Base-by-base conservation (phyloP, 2,113 vertebrate species). In the Regulus satrapa region DNA sequence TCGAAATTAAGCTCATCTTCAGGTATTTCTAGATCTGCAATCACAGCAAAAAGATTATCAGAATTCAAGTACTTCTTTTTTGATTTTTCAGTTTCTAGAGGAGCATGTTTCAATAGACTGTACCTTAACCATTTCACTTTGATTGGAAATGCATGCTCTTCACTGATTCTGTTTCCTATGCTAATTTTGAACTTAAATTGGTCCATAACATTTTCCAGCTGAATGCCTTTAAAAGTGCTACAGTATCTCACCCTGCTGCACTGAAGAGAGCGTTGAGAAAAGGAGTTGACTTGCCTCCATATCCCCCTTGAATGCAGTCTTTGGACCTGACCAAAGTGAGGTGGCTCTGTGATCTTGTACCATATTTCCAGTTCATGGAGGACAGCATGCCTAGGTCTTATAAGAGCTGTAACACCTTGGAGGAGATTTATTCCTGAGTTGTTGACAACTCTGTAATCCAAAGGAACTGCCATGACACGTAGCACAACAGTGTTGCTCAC, bases 401-500 rank as follows among this genome's bases (percentile, higher is more conserved):
- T 98, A 68, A 98, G 73, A 93, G 97, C 96, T 8, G 69, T 45
- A 78, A 94, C 95, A 76, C 99, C 98, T 92, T 99, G 99, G 40
- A 92, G 91, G 1, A 99, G 92, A 45, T 97, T 90, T 79, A 99
- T 87, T 29, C 98, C 98, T 0, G 98, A 99, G 90, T 98, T 98
- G 83, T 97, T 98, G 48, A 95, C 95, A 89, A 99, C 93, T 95
- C 97, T 98, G 91, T 98, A 99, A 85, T 99, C 97, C 84, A 99
- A 97, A 23, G 98, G 94, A 80, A 99, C 58, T 26, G 98, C 98
- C 97, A 98, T 98, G 80, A 99, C 92, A 72, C 98, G 96, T 46
- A 99, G 96, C 48, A 99, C 99, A 14, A 98, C 98, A 4, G 98
- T 99, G 90, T 99, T 99, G 96, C 99, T 99, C 77, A 99, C 98